These are phyloP conservation scores for Ophiodon elongatus DNA, from an alignment of 2,113 vertebrate genomes.

Conservation along the genomic window DNA sequence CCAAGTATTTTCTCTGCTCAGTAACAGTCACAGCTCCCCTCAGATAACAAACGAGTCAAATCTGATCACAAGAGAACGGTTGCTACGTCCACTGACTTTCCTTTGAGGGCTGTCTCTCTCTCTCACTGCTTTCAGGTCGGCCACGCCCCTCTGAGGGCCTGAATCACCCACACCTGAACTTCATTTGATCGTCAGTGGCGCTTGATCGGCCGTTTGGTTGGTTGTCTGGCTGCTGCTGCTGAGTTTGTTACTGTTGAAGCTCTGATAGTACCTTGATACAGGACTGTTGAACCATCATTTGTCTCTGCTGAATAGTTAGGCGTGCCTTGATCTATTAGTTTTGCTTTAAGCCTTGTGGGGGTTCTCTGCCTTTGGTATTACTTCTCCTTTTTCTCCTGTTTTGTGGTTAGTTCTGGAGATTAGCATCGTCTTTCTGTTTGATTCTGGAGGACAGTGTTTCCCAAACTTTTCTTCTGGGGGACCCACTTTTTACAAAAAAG, in stretches of 20 bases:
- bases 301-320: neutral
- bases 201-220: neutral
- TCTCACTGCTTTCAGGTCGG: neutral
- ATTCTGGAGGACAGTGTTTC: neutral
- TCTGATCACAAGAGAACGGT: neutral
- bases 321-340: neutral
- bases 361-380: neutral
- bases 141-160: neutral
- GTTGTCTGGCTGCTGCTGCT: neutral
- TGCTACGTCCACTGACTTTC: neutral
- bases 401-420: neutral
- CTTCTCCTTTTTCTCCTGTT: neutral
- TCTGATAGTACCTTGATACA: neutral
- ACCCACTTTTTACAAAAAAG: too few relatives aligned
- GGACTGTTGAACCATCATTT: neutral
- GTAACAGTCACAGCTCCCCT: neutral
- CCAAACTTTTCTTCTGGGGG: too few relatives aligned
- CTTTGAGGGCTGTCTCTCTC: neutral
- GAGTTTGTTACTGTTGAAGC: neutral
- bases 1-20: neutral
- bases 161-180: neutral
- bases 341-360: neutral
- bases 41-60: constrained; percentile 1
- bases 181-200: neutral
- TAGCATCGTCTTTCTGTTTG: neutral